phyloP scores from a whole-genome alignment of 1,140 invertebrate species.

The Aricia agestis region DNA sequence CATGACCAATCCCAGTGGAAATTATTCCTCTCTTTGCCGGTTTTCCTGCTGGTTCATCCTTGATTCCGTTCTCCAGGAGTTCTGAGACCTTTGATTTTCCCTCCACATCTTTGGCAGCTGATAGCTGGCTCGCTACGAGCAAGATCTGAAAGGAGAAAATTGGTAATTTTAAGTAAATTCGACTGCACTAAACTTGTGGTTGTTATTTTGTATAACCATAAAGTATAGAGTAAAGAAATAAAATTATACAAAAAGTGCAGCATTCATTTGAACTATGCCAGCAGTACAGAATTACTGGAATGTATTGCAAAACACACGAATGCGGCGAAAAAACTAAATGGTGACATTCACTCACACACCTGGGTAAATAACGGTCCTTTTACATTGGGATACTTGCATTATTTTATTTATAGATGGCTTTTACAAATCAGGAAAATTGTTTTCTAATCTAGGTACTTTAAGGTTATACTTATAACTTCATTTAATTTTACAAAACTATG shows the following conservation, averaged over 20 bases:
- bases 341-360: background rate
- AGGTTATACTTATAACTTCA: too few species aligned
- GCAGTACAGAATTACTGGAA: background rate
- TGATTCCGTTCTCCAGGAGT: constrained; percentile 57
- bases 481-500: too few species aligned
- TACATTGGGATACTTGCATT: background rate
- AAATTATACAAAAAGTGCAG: background rate
- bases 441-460: too few species aligned
- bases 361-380: background rate
- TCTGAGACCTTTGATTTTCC: constrained; percentile 55
- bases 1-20: constrained; percentile 34
- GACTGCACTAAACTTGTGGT: background rate
- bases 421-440: too few species aligned
- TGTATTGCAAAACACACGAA: background rate
- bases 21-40: constrained; percentile 50
- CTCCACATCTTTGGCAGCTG: constrained; percentile 49
- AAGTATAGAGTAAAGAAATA: background rate
- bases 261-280: background rate
- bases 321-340: background rate
- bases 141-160: constrained; percentile 47
- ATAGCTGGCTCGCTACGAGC: constrained; percentile 51
- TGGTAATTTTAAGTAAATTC: background rate
- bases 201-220: too few species aligned
- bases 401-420: too few species aligned
- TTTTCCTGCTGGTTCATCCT: constrained; percentile 47